Evolutionary conservation across 35 echinoderm and acorn worm species (phyloP).

Genomic region (Chiridota heheva): DNA sequence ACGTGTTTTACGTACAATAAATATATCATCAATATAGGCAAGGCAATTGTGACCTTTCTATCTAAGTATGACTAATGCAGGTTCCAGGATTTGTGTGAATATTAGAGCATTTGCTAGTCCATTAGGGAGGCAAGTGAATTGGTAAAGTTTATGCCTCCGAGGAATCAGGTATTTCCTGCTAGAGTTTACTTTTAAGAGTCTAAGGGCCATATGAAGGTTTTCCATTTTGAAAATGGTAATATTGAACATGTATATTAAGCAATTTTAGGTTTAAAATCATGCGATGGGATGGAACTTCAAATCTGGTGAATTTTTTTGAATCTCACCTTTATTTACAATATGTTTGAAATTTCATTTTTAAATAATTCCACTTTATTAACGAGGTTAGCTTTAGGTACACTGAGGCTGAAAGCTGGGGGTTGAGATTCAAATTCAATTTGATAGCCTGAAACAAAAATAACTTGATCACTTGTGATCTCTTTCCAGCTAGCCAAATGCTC

Average conservation of each 20-base stretch:
- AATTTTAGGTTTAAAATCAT: constrained; percentile 47
- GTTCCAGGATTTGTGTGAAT: constrained; percentile 77
- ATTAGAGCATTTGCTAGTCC: constrained; percentile 56
- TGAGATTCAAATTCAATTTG: constrained; percentile 34
- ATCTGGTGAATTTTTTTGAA: neutral
- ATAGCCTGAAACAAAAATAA: neutral
- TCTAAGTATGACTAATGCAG: constrained; percentile 19
- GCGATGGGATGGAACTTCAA: constrained; percentile 41
- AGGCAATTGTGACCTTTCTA: constrained; percentile 8
- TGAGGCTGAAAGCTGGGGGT: neutral
- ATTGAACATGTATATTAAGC: constrained; percentile 46
- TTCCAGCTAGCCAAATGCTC: neutral
- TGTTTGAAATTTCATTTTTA: constrained; percentile 36
- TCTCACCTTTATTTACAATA: constrained; percentile 35
- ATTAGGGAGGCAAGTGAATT: constrained; percentile 68
- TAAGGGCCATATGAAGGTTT: constrained; percentile 16
- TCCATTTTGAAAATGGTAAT: constrained; percentile 72
- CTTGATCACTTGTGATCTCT: constrained; percentile 8
- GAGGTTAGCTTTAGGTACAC: neutral
- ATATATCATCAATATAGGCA: constrained; percentile 60
- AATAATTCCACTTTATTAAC: neutral
- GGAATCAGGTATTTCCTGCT: constrained; percentile 54
- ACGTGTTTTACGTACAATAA: constrained; percentile 23
- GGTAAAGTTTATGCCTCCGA: constrained; percentile 45
- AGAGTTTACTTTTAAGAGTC: constrained; percentile 7